Evolutionary conservation across 2,888 invertebrate species (phyloP), one percentile per base, ranked within the genome.

Genomic region (Amphipoea lucens): DNA sequence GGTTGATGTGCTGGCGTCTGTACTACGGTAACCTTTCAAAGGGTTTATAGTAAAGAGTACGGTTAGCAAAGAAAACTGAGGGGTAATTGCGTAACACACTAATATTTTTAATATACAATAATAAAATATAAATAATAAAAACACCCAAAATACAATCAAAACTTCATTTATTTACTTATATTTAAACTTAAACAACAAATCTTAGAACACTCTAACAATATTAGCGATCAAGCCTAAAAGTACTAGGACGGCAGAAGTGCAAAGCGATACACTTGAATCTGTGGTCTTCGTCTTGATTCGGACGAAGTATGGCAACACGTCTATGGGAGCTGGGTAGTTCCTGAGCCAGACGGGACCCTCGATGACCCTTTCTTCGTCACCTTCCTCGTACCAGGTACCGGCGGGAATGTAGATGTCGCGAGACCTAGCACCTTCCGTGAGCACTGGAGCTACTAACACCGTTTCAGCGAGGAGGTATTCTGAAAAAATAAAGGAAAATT

Each of bases 381-480:
- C 97, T 71, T 97, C 97, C 91, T 98, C 98, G 65, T 95, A 94
- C 99, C 99, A 99, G 0, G 91, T 95, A 2, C 99, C 99, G 9
- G 90, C 93, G 0, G 99, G 99, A 2, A 98, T 96, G 94, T 98
- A 98, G 74, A 99, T 97, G 92, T 98, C 97, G 11, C 99, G 97
- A 0, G 95, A 92, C 0, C 91, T 94, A 0, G 97, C 97, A 0
- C 97, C 97, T 93, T 98, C 96, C 62, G 95, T 95, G 20, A 98
- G 90, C 0, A 99, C 97, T 1, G 99, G 99, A 0, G 99, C 99
- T 0, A 98, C 98, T 76, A 99, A 94, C 65, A 98, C 97, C 74
- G 97, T 96, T 87, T 98, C 98, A 5, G 98, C 99, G 17, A 99
- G 96, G 42, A 99, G 95, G 91, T 97, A 99, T 94, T 98, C 98